phyloP scores from a whole-genome alignment of 2,113 vertebrate genomes.

The Sorex araneus region DNA sequence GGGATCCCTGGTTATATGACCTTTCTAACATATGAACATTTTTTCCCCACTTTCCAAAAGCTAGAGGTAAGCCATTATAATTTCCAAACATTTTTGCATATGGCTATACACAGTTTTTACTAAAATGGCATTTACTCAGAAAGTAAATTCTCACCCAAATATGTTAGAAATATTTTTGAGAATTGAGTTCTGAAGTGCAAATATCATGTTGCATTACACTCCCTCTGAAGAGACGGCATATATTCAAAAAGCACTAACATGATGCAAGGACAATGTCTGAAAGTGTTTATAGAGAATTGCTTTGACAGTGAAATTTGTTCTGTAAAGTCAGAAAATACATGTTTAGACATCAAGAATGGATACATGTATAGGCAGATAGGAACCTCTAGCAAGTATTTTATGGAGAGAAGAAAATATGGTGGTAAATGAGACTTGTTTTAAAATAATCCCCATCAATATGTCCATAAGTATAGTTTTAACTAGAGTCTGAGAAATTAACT shows the following conservation, averaged over 20 bases:
- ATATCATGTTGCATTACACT: slow-evolving; percentile 49
- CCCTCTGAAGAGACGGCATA: slow-evolving; percentile 7
- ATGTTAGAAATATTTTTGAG: slow-evolving; percentile 39
- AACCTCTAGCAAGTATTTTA: slow-evolving; percentile 68
- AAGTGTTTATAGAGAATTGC: slow-evolving; percentile 64
- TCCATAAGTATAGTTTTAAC: neutral
- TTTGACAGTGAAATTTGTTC: slow-evolving; percentile 57
- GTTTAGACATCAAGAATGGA: slow-evolving; percentile 51
- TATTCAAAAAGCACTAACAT: slow-evolving; percentile 22
- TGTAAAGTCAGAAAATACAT: slow-evolving; percentile 62
- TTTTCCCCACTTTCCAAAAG: neutral
- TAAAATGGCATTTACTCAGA: slow-evolving; percentile 30
- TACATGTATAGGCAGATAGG: slow-evolving; percentile 60
- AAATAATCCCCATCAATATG: slow-evolving; percentile 33
- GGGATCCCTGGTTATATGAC: neutral
- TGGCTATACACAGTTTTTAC: neutral
- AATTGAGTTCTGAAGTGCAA: slow-evolving; percentile 55
- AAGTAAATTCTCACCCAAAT: neutral
- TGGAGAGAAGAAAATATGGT: slow-evolving; percentile 14
- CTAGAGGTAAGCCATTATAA: neutral
- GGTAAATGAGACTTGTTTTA: slow-evolving; percentile 15
- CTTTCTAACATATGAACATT: slow-evolving; percentile 13
- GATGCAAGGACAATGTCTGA: slow-evolving; percentile 47
- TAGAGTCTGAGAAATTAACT: slow-evolving; percentile 60
- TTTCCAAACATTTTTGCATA: neutral